Base-by-base conservation (phyloP, 1,140 invertebrate genomes). In the Drosophila parabipectinata region DNA sequence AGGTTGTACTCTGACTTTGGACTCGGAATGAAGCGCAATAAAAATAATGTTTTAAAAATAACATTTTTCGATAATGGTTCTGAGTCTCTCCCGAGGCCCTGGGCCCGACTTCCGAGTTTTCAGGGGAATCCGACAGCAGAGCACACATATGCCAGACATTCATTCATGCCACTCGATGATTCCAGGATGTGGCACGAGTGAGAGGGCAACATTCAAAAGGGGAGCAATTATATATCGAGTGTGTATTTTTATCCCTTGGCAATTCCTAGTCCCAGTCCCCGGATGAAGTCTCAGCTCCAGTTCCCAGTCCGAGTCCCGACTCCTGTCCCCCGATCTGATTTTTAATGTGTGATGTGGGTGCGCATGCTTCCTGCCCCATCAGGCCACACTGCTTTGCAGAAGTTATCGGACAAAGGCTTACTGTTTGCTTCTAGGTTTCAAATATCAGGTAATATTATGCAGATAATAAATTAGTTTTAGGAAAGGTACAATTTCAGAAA, bases 1-100 rank as follows among this genome's bases (percentile, higher is more conserved):
- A 82, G 41, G 41, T 15, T 44, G 41, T 5, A 15, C 80, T 76
- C 81, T 74, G 82, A 78, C 78, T 85, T 78, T 77, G 77, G 68
- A 77, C 77, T 68, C 73, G 26, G 26, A 28, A 28, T 28, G 26
- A 7, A 28, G 26, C 61, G 75, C 78, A 82, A 85, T 87, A 85
- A 82, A 85, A 85, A 78, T 87, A 75, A 87, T 88, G 78, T 87
- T 76, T 71, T 87, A 87, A 87, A 87, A 87, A 87, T 87, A 87
- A 82, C 47, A 67, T 88, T 73, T 12, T 75, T 56, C 47, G 39
- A 64, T 47, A 69, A 30, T 55, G 68, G 32, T 52, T 58, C 21
- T 41, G 32, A 28, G 51, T 44, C 32, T 21, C 37, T 54, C n/a
- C 18, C n/a, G 14, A 34, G 30, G 30, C 28, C 53, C 18, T 14